A percentile compares a stretch with the other conserved stretches of the same genome.
These are phyloP conservation scores for Drosophila pegasa DNA, from an alignment of 2,888 invertebrate genomes.

Conservation along the genomic window DNA sequence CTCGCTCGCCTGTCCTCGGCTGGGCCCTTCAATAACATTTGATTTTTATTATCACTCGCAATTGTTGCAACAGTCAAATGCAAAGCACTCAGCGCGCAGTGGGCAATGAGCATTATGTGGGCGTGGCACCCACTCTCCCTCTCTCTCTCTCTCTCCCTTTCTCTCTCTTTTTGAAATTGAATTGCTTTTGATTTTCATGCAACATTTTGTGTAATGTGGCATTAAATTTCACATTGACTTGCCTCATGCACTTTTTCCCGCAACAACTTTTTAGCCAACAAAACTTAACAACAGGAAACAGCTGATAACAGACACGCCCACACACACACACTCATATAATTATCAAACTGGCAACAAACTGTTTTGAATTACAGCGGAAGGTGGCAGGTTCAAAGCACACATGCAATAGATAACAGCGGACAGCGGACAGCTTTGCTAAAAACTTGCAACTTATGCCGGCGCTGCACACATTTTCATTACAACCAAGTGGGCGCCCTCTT, in stretches of 20 bases:
- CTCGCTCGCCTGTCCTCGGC: conserved; percentile 12
- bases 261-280: conserved; percentile 58
- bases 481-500: conserved; percentile 24
- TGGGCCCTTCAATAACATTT: conserved; percentile 64
- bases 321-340: conserved; percentile 17
- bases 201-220: conserved; percentile 47
- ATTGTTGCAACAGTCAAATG: conserved; percentile 58
- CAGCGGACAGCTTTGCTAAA: conserved; percentile 29
- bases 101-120: conserved; percentile 54
- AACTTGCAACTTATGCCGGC: conserved; percentile 72
- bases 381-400: conserved; percentile 68
- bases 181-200: conserved; percentile 66
- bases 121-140: not conserved
- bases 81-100: conserved; percentile 35
- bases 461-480: conserved; percentile 64
- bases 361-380: conserved; percentile 75
- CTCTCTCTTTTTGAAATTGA: conserved; percentile 39
- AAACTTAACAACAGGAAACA: conserved; percentile 76
- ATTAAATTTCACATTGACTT: conserved; percentile 51
- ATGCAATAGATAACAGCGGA: conserved; percentile 43
- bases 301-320: conserved; percentile 57
- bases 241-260: conserved; percentile 21
- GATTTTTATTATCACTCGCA: conserved; percentile 73
- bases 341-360: conserved; percentile 68
- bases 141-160: not conserved